A percentile compares a stretch with the other conserved stretches of the same genome.
These are phyloP conservation scores for Camponotus fellah DNA, from an alignment of 2,888 invertebrate species.

Conservation along the genomic window DNA sequence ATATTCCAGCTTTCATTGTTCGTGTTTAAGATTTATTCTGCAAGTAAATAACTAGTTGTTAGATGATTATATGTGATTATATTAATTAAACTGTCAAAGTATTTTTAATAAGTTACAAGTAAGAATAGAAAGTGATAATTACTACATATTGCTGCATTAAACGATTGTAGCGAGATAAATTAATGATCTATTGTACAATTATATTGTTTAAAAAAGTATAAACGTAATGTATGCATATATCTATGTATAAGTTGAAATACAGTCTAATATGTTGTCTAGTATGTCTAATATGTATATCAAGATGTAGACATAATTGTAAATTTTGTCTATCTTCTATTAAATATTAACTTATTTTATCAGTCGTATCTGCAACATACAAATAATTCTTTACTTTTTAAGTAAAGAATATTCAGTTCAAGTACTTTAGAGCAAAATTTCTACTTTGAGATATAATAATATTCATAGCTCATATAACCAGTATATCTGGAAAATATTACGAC, in stretches of 20 bases:
- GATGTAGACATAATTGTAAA: not conserved
- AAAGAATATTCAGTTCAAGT: not conserved
- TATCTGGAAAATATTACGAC: not conserved
- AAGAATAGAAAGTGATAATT: not conserved
- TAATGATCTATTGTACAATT: not conserved
- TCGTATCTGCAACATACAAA: not conserved
- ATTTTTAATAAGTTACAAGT: not conserved
- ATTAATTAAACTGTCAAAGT: not conserved
- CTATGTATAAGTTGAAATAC: not conserved
- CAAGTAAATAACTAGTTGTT: not conserved
- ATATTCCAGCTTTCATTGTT: not conserved
- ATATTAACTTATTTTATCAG: not conserved
- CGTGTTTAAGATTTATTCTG: not conserved
- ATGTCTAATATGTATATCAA: not conserved
- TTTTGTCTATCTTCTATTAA: not conserved
- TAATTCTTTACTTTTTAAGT: no score
- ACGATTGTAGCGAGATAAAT: not conserved
- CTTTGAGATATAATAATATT: not conserved
- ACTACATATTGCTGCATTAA: not conserved
- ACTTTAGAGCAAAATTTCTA: not conserved
- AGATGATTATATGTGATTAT: not conserved
- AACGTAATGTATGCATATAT: no score
- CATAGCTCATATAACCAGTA: not conserved
- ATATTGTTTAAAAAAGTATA: no score
- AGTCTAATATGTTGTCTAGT: not conserved